A percentile compares a stretch with the other conserved stretches of the same genome.
Conservation (phyloP, 2,888 invertebrate species). For the Keiferia lycopersicella region DNA sequence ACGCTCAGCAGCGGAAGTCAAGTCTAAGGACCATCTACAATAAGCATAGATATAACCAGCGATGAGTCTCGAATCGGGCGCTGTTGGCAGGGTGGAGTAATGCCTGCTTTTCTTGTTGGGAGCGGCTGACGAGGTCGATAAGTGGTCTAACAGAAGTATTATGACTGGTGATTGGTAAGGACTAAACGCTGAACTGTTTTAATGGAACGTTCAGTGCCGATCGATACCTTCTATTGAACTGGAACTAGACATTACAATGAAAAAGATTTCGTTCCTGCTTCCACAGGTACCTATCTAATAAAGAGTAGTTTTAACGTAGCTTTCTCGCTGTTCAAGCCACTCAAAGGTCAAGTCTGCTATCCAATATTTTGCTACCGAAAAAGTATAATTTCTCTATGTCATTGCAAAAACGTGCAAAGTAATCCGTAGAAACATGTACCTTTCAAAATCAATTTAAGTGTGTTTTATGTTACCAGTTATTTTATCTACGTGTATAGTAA, state of each 20-base stretch:
- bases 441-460: neutral
- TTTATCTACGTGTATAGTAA: neutral
- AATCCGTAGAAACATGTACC: neutral
- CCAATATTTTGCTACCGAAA: no score
- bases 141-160: constrained; percentile 35
- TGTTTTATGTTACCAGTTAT: neutral
- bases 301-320: no score
- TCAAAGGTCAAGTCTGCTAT: no score
- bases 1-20: no score
- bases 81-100: neutral
- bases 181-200: neutral
- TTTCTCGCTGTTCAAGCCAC: no score
- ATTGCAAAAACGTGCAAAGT: no score
- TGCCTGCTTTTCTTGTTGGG: neutral
- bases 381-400: no score
- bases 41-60: no score
- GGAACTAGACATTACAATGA: neutral
- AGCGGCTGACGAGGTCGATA: constrained; percentile 47
- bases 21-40: no score
- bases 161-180: constrained; percentile 3
- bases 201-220: neutral
- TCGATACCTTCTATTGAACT: neutral
- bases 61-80: no score
- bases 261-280: neutral
- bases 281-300: no score